phyloP scores from a whole-genome alignment of 2,797 vertebrate genomes.

The Hoplostethus mediterraneus region DNA sequence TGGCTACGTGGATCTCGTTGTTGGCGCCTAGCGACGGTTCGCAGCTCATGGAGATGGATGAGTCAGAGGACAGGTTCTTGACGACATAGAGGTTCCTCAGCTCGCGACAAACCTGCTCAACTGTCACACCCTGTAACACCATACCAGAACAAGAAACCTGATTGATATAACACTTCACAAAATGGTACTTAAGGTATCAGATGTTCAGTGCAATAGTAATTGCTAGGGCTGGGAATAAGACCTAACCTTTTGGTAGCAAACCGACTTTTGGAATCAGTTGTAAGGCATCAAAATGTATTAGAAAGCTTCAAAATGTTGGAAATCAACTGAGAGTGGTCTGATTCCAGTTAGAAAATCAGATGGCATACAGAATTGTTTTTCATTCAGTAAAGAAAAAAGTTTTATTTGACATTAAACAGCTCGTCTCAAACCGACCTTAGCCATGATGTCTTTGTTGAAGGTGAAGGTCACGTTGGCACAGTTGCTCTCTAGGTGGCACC shows the following conservation, averaged over 20 bases:
- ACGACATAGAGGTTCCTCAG: constrained; percentile 88
- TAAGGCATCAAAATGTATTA: too few species aligned
- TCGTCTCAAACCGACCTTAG: constrained; percentile 79
- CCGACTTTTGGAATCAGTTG: too few species aligned
- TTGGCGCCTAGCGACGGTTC: constrained; percentile 86
- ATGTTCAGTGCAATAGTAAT: neutral
- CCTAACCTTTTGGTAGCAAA: too few species aligned
- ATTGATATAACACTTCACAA: neutral
- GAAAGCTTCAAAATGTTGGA: too few species aligned
- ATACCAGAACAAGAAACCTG: neutral
- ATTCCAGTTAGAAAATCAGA: too few species aligned
- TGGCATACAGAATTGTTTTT: too few species aligned
- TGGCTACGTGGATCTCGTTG: constrained; percentile 91
- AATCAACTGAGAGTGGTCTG: too few species aligned
- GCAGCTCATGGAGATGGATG: constrained; percentile 89
- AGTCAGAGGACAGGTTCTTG: constrained; percentile 89
- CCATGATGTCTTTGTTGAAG: constrained; percentile 92
- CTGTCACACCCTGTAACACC: constrained; percentile 88
- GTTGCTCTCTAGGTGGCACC: constrained; percentile 85
- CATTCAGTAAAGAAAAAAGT: too few species aligned
- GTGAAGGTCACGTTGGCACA: constrained; percentile 93
- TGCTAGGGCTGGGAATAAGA: neutral
- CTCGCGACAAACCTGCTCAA: constrained; percentile 91
- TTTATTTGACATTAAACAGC: too few species aligned
- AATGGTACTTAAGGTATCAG: neutral